A percentile compares a stretch with the other conserved stretches of the same genome.
Conservation (phyloP, 2,888 invertebrate genomes). For the Cosmorhoe ocellata region DNA sequence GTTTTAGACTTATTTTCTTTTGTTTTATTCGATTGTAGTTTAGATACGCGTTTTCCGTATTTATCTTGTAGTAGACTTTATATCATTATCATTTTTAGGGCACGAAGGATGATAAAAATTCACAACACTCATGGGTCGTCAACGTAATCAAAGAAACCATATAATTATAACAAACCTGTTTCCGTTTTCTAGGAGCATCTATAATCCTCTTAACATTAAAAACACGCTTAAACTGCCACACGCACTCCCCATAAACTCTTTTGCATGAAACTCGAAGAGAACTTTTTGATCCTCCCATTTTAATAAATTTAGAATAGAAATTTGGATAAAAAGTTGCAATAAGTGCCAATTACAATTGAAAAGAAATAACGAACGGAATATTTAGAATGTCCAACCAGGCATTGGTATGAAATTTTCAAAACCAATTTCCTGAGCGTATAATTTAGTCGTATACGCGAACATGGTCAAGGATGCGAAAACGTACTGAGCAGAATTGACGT, state of each 20-base stretch:
- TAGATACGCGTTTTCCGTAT: too few species aligned
- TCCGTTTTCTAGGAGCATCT: constrained; percentile 53
- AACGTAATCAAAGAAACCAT: too few species aligned
- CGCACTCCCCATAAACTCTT: constrained; percentile 43
- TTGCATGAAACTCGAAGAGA: constrained; percentile 43
- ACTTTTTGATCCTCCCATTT: constrained; percentile 56
- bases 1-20: too few species aligned
- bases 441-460: constrained; percentile 22
- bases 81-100: too few species aligned
- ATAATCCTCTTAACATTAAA: constrained; percentile 85
- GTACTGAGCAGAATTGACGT: constrained; percentile 18
- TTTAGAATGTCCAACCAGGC: constrained; percentile 29
- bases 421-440: constrained; percentile 21
- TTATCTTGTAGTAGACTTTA: background rate
- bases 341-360: constrained; percentile 5
- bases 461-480: constrained; percentile 23
- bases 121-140: too few species aligned
- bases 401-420: constrained; percentile 26
- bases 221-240: constrained; percentile 44
- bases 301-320: background rate
- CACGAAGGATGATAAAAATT: background rate
- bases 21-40: too few species aligned
- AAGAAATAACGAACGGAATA: background rate
- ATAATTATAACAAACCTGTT: constrained; percentile 14
- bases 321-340: constrained; percentile 6